Conservation (phyloP, 92 coral and sea anemone genomes). For the Porites divaricata region DNA sequence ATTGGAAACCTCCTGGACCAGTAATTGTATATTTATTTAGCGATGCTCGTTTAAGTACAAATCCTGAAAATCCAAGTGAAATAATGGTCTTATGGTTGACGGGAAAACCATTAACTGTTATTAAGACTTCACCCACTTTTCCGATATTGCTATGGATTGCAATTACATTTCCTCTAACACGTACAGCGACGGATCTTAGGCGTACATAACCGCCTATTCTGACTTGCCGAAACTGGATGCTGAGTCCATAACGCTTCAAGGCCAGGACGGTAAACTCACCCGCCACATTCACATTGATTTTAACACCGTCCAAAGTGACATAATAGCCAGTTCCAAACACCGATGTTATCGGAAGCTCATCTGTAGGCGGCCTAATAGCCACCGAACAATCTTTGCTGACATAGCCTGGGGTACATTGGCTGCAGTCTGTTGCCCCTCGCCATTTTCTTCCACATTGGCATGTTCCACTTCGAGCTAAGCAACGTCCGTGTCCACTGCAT, state of each 20-base stretch:
- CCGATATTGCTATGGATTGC: slow-evolving; percentile 91
- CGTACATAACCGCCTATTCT: slow-evolving; percentile 82
- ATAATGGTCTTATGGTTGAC: slow-evolving; percentile 58
- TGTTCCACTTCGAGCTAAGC: slow-evolving; percentile 67
- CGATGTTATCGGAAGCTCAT: slow-evolving; percentile 63
- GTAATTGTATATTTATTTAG: slow-evolving; percentile 62
- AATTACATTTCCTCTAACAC: slow-evolving; percentile 49
- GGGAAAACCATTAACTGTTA: slow-evolving; percentile 69
- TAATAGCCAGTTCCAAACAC: slow-evolving; percentile 90
- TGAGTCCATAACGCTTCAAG: slow-evolving; percentile 79
- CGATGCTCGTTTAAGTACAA: slow-evolving; percentile 77
- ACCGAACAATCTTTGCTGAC: slow-evolving; percentile 88
- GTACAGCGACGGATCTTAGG: slow-evolving; percentile 76
- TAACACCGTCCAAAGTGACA: slow-evolving; percentile 85
- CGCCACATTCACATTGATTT: slow-evolving; percentile 76
- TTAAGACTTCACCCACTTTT: slow-evolving; percentile 51
- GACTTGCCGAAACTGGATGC: slow-evolving; percentile 92
- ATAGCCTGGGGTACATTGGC: slow-evolving; percentile 80
- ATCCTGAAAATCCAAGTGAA: slow-evolving; percentile 68
- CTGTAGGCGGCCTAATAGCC: slow-evolving; percentile 50
- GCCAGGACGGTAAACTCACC: slow-evolving; percentile 89
- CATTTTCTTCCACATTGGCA: slow-evolving; percentile 83
- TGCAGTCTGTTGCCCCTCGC: slow-evolving; percentile 83
- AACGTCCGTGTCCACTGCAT: slow-evolving; percentile 82
- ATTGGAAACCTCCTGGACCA: slow-evolving; percentile 89